Percentiles rank a stretch among this genome's conserved stretches.
These are phyloP conservation scores for Cerastis rubricosa DNA, from an alignment of 2,888 invertebrate genomes.

Conservation along the genomic window DNA sequence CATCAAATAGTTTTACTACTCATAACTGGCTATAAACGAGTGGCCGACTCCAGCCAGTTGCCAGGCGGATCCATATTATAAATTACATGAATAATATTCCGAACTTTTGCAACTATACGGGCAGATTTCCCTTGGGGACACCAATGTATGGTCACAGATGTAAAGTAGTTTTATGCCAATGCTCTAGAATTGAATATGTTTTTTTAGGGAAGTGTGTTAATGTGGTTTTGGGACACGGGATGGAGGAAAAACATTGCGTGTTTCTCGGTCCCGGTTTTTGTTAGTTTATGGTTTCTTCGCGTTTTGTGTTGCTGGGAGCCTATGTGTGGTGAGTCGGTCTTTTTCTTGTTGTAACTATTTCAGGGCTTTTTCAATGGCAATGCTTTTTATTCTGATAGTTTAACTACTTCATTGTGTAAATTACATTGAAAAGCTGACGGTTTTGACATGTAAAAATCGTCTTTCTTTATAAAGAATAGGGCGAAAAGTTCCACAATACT, in stretches of 20 bases:
- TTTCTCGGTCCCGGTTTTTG: slow-evolving; percentile 5
- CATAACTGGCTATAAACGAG: slow-evolving; percentile 50
- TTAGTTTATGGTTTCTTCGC: slow-evolving; percentile 32
- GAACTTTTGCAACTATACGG: slow-evolving; percentile 68
- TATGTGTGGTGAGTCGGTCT: neutral
- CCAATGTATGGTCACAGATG: slow-evolving; percentile 65
- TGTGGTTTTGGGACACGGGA: slow-evolving; percentile 36
- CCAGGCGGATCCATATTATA: slow-evolving; percentile 63
- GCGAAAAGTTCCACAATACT: neutral
- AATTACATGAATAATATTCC: slow-evolving; percentile 73
- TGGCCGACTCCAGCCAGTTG: slow-evolving; percentile 34
- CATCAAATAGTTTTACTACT: slow-evolving; percentile 24
- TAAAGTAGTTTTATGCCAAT: slow-evolving; percentile 63
- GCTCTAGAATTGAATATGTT: slow-evolving; percentile 62
- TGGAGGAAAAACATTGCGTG: slow-evolving; percentile 43
- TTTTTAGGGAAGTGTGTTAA: slow-evolving; percentile 61
- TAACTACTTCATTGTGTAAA: neutral
- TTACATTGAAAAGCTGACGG: neutral
- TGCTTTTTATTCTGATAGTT: neutral
- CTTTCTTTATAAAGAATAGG: neutral
- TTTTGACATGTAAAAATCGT: neutral
- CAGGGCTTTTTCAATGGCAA: neutral
- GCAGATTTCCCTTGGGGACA: slow-evolving; percentile 73
- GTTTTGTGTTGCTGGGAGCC: neutral
- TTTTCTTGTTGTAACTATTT: neutral